Conservation (phyloP, 2,113 vertebrate genomes). For the Alosa alosa region DNA sequence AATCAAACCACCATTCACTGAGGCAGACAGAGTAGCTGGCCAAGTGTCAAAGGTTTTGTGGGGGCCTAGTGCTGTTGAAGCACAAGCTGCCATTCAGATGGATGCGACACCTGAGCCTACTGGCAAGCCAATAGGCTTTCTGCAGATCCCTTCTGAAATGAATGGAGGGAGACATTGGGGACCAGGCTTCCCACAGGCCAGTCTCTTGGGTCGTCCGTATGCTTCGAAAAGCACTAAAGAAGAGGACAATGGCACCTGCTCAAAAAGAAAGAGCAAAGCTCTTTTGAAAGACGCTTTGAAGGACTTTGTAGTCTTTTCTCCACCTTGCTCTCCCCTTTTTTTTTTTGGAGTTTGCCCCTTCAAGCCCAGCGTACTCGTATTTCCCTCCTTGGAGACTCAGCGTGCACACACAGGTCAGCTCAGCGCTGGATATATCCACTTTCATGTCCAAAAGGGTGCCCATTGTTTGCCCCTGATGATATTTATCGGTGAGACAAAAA, state of each 20-base stretch:
- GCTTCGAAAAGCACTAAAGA: slow-evolving; percentile 17
- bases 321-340: neutral
- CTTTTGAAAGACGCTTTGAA: neutral
- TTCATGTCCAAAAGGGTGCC: slow-evolving; percentile 69
- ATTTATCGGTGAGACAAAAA: slow-evolving; percentile 64
- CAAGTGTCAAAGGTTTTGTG: slow-evolving; percentile 43
- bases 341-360: neutral
- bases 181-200: neutral
- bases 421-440: slow-evolving; percentile 61
- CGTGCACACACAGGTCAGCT: slow-evolving; percentile 37
- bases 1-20: neutral
- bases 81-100: slow-evolving; percentile 62
- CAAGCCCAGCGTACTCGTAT: slow-evolving; percentile 52
- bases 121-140: slow-evolving; percentile 44
- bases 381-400: slow-evolving; percentile 59
- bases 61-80: slow-evolving; percentile 36
- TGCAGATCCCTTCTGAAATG: slow-evolving; percentile 2
- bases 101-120: slow-evolving; percentile 53
- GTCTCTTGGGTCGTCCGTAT: neutral
- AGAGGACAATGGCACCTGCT: neutral
- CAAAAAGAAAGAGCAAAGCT: neutral
- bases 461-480: slow-evolving; percentile 66
- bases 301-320: neutral
- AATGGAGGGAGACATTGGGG: neutral
- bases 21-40: slow-evolving; percentile 28